Conservation (phyloP, 2,797 vertebrate species). For the Pelodytes ibericus region DNA sequence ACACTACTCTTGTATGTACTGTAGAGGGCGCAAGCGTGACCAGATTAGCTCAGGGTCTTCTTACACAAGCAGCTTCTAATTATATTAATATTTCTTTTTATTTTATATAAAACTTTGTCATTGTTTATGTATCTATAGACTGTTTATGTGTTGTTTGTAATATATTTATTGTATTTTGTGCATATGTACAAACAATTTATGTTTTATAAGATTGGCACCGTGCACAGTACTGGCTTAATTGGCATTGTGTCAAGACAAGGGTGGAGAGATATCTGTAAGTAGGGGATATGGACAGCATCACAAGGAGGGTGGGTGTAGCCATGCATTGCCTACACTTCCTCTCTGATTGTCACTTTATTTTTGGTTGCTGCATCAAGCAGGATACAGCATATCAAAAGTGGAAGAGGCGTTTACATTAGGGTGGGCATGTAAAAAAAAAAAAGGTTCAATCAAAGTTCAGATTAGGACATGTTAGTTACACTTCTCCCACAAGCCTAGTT, state of each 20-base stretch:
- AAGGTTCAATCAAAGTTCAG: slow-evolving; percentile 32
- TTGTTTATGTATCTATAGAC: neutral
- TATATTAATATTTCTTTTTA: neutral
- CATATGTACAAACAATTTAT: neutral
- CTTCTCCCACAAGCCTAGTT: neutral
- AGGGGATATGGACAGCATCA: neutral
- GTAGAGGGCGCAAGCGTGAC: neutral
- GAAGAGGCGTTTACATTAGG: neutral
- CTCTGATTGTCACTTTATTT: slow-evolving; percentile 30
- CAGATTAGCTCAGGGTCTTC: neutral
- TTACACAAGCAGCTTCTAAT: neutral
- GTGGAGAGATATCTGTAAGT: neutral
- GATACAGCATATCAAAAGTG: slow-evolving; percentile 2
- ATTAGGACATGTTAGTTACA: neutral
- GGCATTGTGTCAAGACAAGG: neutral
- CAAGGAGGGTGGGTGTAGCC: slow-evolving; percentile 24
- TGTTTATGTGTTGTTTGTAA: neutral
- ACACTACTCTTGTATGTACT: neutral
- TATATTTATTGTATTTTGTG: neutral
- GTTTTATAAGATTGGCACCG: neutral
- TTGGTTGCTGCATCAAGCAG: slow-evolving; percentile 8
- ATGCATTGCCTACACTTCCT: slow-evolving; percentile 31
- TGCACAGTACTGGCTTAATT: neutral
- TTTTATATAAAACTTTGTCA: neutral
- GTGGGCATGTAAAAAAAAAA: slow-evolving; percentile 1